phyloP scores from a whole-genome alignment of 2,797 vertebrate species.

The Sebastes wilsoni region DNA sequence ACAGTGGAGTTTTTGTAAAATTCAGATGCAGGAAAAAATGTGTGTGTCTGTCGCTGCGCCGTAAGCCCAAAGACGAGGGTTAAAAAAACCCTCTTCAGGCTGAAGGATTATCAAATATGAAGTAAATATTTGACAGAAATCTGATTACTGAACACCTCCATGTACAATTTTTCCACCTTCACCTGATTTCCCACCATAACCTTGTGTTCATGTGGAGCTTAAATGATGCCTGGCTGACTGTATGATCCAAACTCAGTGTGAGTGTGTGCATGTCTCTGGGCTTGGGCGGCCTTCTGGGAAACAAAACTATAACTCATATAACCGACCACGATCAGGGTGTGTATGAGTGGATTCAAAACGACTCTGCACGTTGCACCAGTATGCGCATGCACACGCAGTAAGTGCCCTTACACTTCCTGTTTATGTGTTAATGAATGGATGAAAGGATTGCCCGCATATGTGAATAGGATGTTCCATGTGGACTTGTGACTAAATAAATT shows the following conservation, averaged over 20 bases:
- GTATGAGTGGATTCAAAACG: constrained; percentile 36
- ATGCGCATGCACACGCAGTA: not conserved
- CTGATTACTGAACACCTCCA: not conserved
- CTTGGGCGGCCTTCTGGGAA: constrained; percentile 65
- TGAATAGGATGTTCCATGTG: not conserved
- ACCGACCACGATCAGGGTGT: constrained; percentile 49
- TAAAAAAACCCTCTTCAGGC: not conserved
- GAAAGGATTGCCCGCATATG: not conserved
- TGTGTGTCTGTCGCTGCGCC: not conserved
- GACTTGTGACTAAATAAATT: not conserved
- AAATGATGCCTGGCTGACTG: constrained; percentile 20
- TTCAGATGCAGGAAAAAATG: constrained; percentile 23
- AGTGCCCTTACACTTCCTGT: constrained; percentile 1
- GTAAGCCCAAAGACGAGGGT: not conserved
- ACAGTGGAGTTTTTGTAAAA: constrained; percentile 21
- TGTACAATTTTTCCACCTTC: too few relatives aligned
- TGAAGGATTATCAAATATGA: constrained; percentile 2
- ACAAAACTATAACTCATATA: constrained; percentile 68
- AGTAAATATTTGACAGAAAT: not conserved
- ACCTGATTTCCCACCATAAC: too few relatives aligned
- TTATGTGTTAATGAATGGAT: constrained; percentile 10
- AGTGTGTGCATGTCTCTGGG: constrained; percentile 30
- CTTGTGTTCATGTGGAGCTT: not conserved
- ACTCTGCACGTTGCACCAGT: constrained; percentile 8
- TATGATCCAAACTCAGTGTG: constrained; percentile 38